phyloP scores from a whole-genome alignment of 2,113 vertebrate genomes.

The Coryphaenoides rupestris region DNA sequence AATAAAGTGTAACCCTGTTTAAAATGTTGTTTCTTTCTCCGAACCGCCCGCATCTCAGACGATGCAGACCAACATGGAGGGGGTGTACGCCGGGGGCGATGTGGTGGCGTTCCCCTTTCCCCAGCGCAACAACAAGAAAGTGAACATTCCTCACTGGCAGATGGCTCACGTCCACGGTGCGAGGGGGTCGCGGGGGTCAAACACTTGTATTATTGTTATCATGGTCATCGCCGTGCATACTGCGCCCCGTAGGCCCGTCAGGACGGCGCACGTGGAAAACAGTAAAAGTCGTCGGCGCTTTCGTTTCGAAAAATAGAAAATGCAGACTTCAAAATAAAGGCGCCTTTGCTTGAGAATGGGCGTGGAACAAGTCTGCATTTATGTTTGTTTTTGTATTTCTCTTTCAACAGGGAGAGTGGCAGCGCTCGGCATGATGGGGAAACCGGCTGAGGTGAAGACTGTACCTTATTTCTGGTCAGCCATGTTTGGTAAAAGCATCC shows the following conservation, averaged over 20 bases:
- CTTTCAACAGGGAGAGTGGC: slow-evolving; percentile 80
- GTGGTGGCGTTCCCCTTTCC: slow-evolving; percentile 85
- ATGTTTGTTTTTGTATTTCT: background rate
- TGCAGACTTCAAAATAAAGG: background rate
- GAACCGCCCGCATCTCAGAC: slow-evolving; percentile 67
- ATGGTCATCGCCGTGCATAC: too few species aligned
- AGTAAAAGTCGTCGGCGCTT: too few species aligned
- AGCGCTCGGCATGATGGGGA: slow-evolving; percentile 91
- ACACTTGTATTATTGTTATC: too few species aligned
- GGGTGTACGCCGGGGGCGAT: slow-evolving; percentile 91
- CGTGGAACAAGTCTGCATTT: background rate
- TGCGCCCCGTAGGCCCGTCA: too few species aligned
- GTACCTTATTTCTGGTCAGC: slow-evolving; percentile 95
- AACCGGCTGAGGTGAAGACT: slow-evolving; percentile 83
- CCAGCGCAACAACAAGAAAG: slow-evolving; percentile 90
- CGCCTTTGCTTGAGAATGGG: background rate
- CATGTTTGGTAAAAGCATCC: slow-evolving; percentile 95
- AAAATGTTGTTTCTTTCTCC: background rate
- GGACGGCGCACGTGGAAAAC: background rate
- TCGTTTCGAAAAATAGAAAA: background rate
- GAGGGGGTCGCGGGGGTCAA: slow-evolving; percentile 11
- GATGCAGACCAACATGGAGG: slow-evolving; percentile 91
- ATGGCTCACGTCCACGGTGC: slow-evolving; percentile 95
- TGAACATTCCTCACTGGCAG: slow-evolving; percentile 97
- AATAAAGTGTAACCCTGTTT: background rate